These are phyloP conservation scores for Phocoena sinus DNA, from an alignment of 2,113 vertebrate species.

Conservation along the genomic window DNA sequence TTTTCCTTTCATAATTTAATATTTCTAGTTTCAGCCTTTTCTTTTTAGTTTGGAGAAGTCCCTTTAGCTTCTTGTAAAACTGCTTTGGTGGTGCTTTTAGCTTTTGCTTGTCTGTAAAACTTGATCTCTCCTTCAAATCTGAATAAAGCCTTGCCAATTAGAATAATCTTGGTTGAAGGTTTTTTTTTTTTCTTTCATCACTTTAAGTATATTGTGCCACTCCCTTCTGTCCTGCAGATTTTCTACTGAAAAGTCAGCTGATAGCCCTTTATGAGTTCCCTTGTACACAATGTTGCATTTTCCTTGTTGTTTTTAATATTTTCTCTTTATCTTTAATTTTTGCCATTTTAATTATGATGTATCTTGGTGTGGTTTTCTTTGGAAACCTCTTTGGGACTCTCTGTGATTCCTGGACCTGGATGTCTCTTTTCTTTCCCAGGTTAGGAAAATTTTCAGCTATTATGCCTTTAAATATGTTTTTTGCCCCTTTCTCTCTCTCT, in stretches of 20 bases:
- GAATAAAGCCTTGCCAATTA: not conserved
- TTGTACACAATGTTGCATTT: not conserved
- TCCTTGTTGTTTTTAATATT: not conserved
- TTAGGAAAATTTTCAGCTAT: not conserved
- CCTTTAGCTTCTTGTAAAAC: not conserved
- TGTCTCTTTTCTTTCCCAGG: not conserved
- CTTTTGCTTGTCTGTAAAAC: not conserved
- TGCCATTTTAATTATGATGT: not conserved
- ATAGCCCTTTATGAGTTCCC: not conserved
- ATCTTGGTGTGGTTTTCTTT: not conserved
- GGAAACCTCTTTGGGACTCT: not conserved
- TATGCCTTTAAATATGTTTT: not conserved
- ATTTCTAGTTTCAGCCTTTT: not conserved
- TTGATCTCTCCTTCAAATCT: not conserved
- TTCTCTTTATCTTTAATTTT: not conserved
- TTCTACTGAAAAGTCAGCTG: not conserved
- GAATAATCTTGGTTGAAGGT: not conserved
- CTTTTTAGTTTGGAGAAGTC: not conserved
- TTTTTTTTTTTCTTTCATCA: not conserved
- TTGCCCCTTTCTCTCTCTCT: not conserved
- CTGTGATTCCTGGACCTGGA: not conserved
- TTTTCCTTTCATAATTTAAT: not conserved
- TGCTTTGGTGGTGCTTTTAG: not conserved
- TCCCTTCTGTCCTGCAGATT: not conserved
- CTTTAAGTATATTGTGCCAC: not conserved